Conservation (phyloP, 2,113 vertebrate species). For the Dermatemys mawii region DNA sequence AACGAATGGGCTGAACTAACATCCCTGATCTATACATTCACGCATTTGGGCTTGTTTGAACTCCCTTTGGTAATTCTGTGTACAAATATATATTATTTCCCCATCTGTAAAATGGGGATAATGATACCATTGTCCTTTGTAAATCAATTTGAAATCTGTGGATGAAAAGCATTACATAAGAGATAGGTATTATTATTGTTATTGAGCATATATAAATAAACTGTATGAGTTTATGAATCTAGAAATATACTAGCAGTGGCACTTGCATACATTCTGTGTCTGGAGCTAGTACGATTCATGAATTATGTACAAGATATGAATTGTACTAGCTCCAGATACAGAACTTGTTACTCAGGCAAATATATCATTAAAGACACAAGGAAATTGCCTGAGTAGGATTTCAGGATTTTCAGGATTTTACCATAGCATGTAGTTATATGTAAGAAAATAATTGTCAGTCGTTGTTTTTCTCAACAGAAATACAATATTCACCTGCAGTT, state of each 20-base stretch:
- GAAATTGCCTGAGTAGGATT: not conserved
- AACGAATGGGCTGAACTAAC: not conserved
- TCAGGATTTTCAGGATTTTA: not conserved
- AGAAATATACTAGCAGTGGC: not conserved
- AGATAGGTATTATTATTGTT: not conserved
- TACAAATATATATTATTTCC: not conserved
- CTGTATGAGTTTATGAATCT: not conserved
- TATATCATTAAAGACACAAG: not conserved
- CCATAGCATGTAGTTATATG: not conserved
- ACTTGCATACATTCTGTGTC: no score
- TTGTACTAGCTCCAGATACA: not conserved
- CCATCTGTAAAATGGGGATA: not conserved
- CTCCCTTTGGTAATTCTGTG: not conserved
- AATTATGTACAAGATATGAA: not conserved
- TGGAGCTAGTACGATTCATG: no score
- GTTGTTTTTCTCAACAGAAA: constrained; percentile 13
- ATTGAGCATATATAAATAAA: not conserved
- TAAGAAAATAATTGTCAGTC: not conserved
- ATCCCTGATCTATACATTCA: not conserved
- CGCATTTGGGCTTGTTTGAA: not conserved
- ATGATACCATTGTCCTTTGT: not conserved
- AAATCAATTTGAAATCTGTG: not conserved
- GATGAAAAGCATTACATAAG: not conserved
- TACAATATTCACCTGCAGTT: not conserved
- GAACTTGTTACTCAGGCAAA: not conserved